These are phyloP conservation scores for Mus spicilegus DNA, from an alignment of 2,113 vertebrate species.

Conservation along the genomic window DNA sequence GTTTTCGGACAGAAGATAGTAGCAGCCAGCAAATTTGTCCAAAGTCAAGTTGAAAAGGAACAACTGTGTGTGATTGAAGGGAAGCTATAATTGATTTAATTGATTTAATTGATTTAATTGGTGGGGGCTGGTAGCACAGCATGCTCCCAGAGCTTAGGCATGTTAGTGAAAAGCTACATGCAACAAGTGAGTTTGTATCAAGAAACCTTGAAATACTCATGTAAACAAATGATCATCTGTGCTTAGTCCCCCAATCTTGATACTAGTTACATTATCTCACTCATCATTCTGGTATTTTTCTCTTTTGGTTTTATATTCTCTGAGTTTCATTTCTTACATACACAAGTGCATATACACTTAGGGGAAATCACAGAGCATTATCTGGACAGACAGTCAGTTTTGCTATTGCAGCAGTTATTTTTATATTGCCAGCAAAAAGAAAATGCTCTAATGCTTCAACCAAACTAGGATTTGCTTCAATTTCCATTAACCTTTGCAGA, in stretches of 20 bases:
- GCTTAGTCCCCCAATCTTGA: constrained; percentile 9
- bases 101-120: too few relatives aligned
- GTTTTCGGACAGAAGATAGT: too few relatives aligned
- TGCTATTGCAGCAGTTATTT: not conserved
- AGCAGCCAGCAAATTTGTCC: too few relatives aligned
- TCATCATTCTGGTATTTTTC: constrained; percentile 34
- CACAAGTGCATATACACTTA: not conserved
- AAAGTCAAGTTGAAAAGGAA: too few relatives aligned
- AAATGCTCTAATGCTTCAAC: not conserved
- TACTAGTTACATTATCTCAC: not conserved
- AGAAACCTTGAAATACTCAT: constrained; percentile 2
- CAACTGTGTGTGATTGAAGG: too few relatives aligned
- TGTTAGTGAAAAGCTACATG: too few relatives aligned
- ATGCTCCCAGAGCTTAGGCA: too few relatives aligned
- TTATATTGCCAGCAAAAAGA: constrained; percentile 15
- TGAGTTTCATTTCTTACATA: constrained; percentile 27
- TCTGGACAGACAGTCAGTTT: not conserved
- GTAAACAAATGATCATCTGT: not conserved
- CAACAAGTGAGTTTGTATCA: not conserved
- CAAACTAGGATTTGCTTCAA: not conserved
- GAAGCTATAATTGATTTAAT: too few relatives aligned
- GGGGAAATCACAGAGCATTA: not conserved
- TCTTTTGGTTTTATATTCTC: not conserved
- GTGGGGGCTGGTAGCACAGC: too few relatives aligned
- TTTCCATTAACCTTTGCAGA: constrained; percentile 32